Conservation (phyloP, 2,797 vertebrate species). For the Simalia tracyae region DNA sequence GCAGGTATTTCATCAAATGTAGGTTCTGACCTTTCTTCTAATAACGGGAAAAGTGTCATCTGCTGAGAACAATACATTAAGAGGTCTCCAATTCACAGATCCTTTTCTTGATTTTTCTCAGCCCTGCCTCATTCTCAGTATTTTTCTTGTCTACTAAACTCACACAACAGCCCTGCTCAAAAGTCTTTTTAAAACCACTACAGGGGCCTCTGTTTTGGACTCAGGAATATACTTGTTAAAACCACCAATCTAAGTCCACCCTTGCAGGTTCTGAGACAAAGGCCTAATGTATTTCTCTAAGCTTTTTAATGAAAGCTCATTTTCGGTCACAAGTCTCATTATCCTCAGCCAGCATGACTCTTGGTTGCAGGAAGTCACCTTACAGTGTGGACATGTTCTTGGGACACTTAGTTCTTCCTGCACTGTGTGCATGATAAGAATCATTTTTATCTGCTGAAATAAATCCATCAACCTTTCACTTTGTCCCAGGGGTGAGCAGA, state of each 20-base stretch:
- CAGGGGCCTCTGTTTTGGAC: not conserved
- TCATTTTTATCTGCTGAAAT: not conserved
- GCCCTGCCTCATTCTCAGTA: not conserved
- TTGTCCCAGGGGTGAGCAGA: not conserved
- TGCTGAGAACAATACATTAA: not conserved
- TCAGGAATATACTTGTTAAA: not conserved
- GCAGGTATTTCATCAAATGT: not conserved
- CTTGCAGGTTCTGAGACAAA: not conserved
- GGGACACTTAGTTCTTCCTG: not conserved
- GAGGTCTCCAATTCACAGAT: not conserved
- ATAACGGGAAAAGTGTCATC: not conserved
- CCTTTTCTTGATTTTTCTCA: not conserved
- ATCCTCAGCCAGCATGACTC: not conserved
- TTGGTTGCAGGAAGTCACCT: not conserved
- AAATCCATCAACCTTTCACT: not conserved
- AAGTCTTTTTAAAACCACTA: not conserved
- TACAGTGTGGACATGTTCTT: not conserved
- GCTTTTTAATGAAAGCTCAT: not conserved
- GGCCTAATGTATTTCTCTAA: not conserved
- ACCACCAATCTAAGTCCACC: not conserved
- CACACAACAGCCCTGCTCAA: not conserved
- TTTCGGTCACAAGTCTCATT: not conserved
- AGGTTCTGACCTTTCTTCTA: not conserved
- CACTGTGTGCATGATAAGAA: not conserved
- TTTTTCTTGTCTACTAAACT: not conserved